Evolutionary conservation across 2,888 invertebrate genomes (phyloP), one percentile per base, ranked within the genome.

Genomic region (Sinohyriopsis cumingii): DNA sequence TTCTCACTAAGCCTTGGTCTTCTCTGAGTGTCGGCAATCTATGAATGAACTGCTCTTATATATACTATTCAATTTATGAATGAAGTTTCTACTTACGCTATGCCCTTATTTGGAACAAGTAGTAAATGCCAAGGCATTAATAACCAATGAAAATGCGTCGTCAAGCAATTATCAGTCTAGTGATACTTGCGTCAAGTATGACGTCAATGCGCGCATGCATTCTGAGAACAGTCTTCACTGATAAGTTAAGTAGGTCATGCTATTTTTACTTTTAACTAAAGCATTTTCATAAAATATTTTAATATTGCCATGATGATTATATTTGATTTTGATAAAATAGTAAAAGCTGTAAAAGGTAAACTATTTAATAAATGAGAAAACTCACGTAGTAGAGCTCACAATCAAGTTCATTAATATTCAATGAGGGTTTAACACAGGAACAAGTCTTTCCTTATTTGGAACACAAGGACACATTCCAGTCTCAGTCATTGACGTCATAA

Each of bases 361-460:
- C 15, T 45, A 15, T 45, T 45, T 45, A 45, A 71, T 71, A 63
- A 45, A 45, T 6, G 64, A 79, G 78, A 77, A 82, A 80, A 77
- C 73, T 67, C 69, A 55, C 76, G 68, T 81, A 81, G 80, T 81
- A 81, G n/a, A 24, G 19, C 57, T 59, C 67, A 73, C 63, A 69
- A 64, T 69, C 59, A 62, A 15, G 15, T 64, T 72, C 69, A 63
- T 68, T 69, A 69, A 22, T 68, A 69, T 62, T 71, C 56, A 63
- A 69, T 67, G 63, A 57, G 55, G 75, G 63, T 57, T 68, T 69
- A 68, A 73, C 72, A 73, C 78, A 77, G 82, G 80, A 75, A 74
- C 76, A 77, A 69, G 71, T 76, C 78, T 80, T 80, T 76, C 87
- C 87, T 79, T 84, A 85, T 86, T 82, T 82, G 87, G 85, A 67